These are phyloP conservation scores for Centropristis striata DNA, from an alignment of 2,113 vertebrate species.

Conservation along the genomic window DNA sequence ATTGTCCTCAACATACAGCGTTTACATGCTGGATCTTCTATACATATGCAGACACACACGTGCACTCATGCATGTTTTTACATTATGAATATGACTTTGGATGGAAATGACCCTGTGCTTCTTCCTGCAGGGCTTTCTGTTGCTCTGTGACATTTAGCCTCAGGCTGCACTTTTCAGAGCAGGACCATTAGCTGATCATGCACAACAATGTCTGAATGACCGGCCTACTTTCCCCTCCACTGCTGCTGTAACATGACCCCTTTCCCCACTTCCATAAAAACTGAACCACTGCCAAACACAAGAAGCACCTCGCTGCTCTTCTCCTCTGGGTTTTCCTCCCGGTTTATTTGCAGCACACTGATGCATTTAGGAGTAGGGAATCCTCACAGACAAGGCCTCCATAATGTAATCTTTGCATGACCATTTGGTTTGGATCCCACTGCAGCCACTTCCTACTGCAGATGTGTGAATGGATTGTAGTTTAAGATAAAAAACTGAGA, in stretches of 20 bases:
- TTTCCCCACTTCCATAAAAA: constrained; percentile 22
- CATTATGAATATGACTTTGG: constrained; percentile 7
- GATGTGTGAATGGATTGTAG: too few species aligned
- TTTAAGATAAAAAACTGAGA: too few species aligned
- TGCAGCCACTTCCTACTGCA: neutral
- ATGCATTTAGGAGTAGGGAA: neutral
- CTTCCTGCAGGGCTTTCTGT: constrained; percentile 1
- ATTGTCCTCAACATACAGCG: too few species aligned
- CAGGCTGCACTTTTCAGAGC: constrained; percentile 42
- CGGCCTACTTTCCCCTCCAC: constrained; percentile 43
- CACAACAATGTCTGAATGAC: constrained; percentile 44
- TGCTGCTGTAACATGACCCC: neutral
- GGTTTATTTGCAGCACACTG: neutral
- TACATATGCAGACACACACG: constrained; percentile 5
- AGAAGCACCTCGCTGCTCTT: neutral
- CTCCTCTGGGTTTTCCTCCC: neutral
- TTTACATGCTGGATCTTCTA: neutral
- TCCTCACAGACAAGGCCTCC: neutral
- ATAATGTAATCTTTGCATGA: neutral
- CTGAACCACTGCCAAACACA: neutral
- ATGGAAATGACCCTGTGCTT: constrained; percentile 17
- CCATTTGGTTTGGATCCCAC: neutral
- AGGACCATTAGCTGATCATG: neutral
- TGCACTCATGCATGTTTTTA: constrained; percentile 36
- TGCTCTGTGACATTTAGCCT: constrained; percentile 43